Evolutionary conservation across 2,113 vertebrate species (phyloP), one percentile per base, ranked within the genome.

Genomic region (Cynopterus brachyotis): DNA sequence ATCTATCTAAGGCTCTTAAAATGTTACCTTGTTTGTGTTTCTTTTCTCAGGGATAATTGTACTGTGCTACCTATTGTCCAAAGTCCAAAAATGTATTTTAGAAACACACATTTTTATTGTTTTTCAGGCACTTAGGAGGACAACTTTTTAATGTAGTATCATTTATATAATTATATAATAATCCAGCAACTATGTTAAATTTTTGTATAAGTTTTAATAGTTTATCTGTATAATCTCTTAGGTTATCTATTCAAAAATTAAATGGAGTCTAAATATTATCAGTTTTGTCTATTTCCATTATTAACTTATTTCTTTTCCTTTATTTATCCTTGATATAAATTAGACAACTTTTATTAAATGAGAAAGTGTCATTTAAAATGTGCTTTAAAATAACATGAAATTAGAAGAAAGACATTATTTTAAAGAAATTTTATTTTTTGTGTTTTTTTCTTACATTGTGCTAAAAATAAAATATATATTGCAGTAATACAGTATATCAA

Each of bases 301-400:
- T 81, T 53, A 35, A 26, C 40, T 20, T 35, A 35, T 91, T 91
- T 88, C 35, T 85, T 75, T 78, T 78, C 28, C 3, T 57, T 69
- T 79, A 37, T 67, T 70, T 78, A 79, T 66, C 17, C 50, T 98
- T 98, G 96, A 97, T 98, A 97, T 98, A 97, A 98, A 97, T 98
- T 98, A 98, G 97, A 98, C 97, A 98, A 98, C 96, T 98, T 98
- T 98, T 98, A 98, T 97, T 98, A 98, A 98, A 98, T 98, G 92
- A 97, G 98, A 98, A 98, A 82, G 96, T 82, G 96, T 97, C 97
- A 98, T 98, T 98, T 98, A 98, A 98, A 98, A 98, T 97, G 97
- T 90, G 96, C 96, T 97, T 98, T 98, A 98, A 98, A 98, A 96
- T 97, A 98, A 98, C 96, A 98, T 97, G 95, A 96, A 98, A 98